Evolutionary conservation across 2,888 invertebrate species (phyloP).

Genomic region (Lithophane leautieri): DNA sequence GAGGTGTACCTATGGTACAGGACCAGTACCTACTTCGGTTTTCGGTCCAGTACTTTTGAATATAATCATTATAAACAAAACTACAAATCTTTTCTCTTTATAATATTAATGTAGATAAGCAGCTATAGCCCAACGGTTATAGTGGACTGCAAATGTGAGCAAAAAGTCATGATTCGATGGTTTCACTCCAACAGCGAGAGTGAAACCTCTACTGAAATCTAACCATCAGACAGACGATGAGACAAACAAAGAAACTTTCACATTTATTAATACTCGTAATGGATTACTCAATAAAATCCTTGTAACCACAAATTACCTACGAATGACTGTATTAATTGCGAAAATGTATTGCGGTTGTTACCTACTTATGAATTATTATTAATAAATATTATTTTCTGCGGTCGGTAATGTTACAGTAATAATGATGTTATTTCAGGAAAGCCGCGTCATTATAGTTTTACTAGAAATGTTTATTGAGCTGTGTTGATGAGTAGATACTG

Average conservation of each 20-base stretch:
- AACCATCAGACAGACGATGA: background rate
- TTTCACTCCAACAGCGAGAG: background rate
- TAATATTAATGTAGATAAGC: background rate
- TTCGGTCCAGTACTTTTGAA: too few relatives aligned
- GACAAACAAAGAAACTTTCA: conserved; percentile 1
- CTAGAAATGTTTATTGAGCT: conserved; percentile 31
- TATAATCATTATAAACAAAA: too few relatives aligned
- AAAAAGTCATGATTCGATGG: background rate
- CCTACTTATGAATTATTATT: conserved; percentile 5
- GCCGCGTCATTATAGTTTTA: conserved; percentile 11
- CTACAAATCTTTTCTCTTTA: too few relatives aligned
- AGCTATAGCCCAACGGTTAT: background rate
- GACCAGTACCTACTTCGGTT: too few relatives aligned
- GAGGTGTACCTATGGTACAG: too few relatives aligned
- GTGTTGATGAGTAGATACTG: background rate
- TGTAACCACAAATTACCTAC: conserved; percentile 36
- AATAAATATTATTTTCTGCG: conserved; percentile 32
- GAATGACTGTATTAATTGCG: background rate
- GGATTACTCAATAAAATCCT: conserved; percentile 25
- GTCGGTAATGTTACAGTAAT: conserved; percentile 23
- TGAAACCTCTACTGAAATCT: background rate
- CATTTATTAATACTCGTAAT: background rate
- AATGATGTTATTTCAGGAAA: conserved; percentile 47
- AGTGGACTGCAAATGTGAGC: background rate
- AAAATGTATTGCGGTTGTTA: conserved; percentile 9